A percentile compares a stretch with the other conserved stretches of the same genome.
These are phyloP conservation scores for Sebastes baramenuke DNA, from an alignment of 2,797 vertebrate genomes.

Conservation along the genomic window DNA sequence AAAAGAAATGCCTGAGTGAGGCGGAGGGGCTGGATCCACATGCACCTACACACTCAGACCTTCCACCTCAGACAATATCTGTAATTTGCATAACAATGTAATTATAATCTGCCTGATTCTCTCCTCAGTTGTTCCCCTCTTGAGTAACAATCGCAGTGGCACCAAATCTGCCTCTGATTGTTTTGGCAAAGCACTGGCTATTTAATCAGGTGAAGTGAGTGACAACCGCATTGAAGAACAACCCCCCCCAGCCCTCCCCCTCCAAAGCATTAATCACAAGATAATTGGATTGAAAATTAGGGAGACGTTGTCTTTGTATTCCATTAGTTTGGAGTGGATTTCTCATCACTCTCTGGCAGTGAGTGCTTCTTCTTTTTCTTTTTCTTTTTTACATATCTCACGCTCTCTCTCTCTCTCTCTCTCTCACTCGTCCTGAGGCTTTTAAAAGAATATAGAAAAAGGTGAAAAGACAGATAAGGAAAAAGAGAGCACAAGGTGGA, in stretches of 20 bases:
- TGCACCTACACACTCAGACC: constrained; percentile 19
- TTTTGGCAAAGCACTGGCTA: constrained; percentile 62
- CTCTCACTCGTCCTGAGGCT: not conserved
- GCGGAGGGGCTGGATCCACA: constrained; percentile 11
- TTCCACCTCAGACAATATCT: constrained; percentile 31
- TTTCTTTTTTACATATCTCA: constrained; percentile 10
- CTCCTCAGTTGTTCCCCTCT: constrained; percentile 11
- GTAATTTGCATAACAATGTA: constrained; percentile 68
- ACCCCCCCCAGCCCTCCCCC: not conserved
- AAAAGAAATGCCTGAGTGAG: not conserved
- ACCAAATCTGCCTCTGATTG: constrained; percentile 51
- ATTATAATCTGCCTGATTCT: constrained; percentile 57
- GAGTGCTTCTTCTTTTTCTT: constrained; percentile 21
- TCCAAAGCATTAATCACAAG: constrained; percentile 63
- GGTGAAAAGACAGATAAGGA: constrained; percentile 5
- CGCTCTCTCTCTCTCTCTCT: not conserved
- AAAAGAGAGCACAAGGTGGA: not conserved
- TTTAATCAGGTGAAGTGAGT: constrained; percentile 71
- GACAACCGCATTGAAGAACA: constrained; percentile 39
- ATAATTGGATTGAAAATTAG: constrained; percentile 73
- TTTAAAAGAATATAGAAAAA: constrained; percentile 34
- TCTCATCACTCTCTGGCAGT: constrained; percentile 48
- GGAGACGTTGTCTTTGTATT: constrained; percentile 58
- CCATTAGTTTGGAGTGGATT: constrained; percentile 62
- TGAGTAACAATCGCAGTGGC: constrained; percentile 17